A percentile compares a stretch with the other conserved stretches of the same genome.
Conservation (phyloP, 2,888 invertebrate species). For the Conops quadrifasciatus region DNA sequence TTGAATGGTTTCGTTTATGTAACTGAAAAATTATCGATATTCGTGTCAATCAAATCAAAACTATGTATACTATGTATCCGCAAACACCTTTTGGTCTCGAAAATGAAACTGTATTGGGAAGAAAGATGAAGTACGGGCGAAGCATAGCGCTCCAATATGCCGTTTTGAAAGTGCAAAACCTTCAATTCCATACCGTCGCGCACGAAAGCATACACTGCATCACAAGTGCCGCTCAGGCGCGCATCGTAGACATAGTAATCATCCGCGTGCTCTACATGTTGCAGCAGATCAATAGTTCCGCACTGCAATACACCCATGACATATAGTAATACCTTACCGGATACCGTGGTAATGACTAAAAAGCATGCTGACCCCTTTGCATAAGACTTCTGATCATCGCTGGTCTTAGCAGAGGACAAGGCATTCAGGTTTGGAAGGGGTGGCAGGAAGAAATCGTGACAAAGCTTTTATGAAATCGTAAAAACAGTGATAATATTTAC, state of each 20-base stretch:
- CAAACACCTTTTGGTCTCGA: conserved; percentile 71
- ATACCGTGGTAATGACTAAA: conserved; percentile 79
- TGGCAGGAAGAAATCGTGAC: conserved; percentile 69
- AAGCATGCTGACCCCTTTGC: conserved; percentile 76
- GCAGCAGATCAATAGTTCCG: conserved; percentile 72
- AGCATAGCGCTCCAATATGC: conserved; percentile 58
- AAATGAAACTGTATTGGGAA: conserved; percentile 77
- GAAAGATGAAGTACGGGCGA: conserved; percentile 69
- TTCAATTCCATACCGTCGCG: conserved; percentile 73
- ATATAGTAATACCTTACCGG: conserved; percentile 77
- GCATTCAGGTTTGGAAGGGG: conserved; percentile 69
- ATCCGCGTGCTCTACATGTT: conserved; percentile 69
- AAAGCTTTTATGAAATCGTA: conserved; percentile 61
- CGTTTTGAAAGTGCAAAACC: conserved; percentile 64
- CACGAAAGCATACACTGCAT: conserved; percentile 73
- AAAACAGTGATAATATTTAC: conserved; percentile 1
- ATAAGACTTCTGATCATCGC: conserved; percentile 68
- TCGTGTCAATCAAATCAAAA: neutral
- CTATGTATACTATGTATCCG: neutral
- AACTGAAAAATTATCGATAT: conserved; percentile 49
- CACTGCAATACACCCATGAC: conserved; percentile 87
- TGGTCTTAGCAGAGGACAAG: conserved; percentile 67
- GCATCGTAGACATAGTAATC: conserved; percentile 73
- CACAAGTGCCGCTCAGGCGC: conserved; percentile 76
- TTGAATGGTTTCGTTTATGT: conserved; percentile 78